These are phyloP conservation scores for Tethea ocularis DNA, from an alignment of 2,888 invertebrate species.

Conservation along the genomic window DNA sequence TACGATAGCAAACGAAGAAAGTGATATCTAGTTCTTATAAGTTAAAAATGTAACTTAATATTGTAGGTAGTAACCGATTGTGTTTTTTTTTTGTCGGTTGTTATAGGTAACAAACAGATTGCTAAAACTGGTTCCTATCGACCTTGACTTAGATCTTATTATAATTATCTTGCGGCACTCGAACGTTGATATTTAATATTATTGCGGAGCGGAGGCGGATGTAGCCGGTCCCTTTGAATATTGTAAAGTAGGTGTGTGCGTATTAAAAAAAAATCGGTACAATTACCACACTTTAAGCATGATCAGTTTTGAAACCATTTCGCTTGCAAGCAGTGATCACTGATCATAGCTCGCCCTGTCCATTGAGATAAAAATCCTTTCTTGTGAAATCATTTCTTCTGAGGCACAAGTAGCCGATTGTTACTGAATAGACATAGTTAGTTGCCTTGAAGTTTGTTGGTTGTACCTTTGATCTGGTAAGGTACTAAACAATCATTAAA, in stretches of 20 bases:
- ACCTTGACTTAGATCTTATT: conserved; percentile 11
- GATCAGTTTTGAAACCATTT: too few species aligned
- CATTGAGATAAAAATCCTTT: too few species aligned
- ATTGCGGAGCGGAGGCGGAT: conserved; percentile 6
- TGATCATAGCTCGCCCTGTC: too few species aligned
- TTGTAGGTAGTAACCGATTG: background rate
- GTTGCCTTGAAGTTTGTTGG: too few species aligned
- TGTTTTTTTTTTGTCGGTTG: conserved; percentile 1
- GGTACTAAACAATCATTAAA: background rate
- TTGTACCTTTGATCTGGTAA: too few species aligned
- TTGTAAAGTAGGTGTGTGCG: background rate
- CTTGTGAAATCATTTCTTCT: too few species aligned
- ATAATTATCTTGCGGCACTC: conserved; percentile 9
- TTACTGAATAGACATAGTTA: too few species aligned
- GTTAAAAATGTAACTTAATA: background rate
- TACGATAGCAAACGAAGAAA: conserved; percentile 5
- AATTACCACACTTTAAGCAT: too few species aligned
- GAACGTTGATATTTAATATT: background rate
- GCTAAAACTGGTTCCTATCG: conserved; percentile 5
- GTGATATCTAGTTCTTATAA: conserved; percentile 1
- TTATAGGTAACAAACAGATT: conserved; percentile 6
- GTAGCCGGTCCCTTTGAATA: background rate
- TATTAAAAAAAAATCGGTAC: background rate
- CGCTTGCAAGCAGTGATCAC: too few species aligned
- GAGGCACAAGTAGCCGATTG: too few species aligned